Base-by-base conservation (phyloP, 2,888 invertebrate genomes). In the Palloptera scutellata region DNA sequence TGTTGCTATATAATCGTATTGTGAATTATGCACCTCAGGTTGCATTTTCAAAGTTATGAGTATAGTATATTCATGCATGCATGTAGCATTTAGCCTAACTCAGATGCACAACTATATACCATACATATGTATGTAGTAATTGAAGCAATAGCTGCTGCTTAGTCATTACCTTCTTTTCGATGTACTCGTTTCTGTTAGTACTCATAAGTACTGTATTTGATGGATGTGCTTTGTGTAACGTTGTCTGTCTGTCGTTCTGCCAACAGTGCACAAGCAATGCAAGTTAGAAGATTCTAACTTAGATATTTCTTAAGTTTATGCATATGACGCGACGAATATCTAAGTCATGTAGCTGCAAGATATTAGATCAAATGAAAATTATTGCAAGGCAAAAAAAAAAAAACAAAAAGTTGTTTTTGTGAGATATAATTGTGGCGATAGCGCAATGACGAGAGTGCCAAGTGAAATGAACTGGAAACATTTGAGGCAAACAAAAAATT, bases 11-110 rank as follows among this genome's bases (percentile, higher is more conserved):
- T 48, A 48, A 3, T 43, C 41, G 20, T 4, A 54, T 51, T 48
- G 43, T n/a, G 58, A 12, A 42, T 54, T 58, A 54, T 63, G 59
- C 67, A 54, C 54, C 53, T 61, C 63, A 43, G 63, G 52, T 53
- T 62, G 63, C 58, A 61, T 45, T 53, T 59, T 17, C 30, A n/a
- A 59, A 53, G 43, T 43, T 59, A 19, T 67, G 52, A 11, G 42
- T 20, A 10, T n/a, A 11, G 42, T 20, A 54, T 54, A 4, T 54
- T 55, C 9, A n/a, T 30, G 41, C 40, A 19, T 20, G 41, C 12
- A 40, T 8, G 57, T 41, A 17, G 11, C 11, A 9, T 30, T 57
- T 41, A 11, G 15, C 15, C 17, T 13, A 53, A 17, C 53, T 17
- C 48, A 48, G 48, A 15, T 4, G 10, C 13, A 48, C 15, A 15